Evolutionary conservation across 2,888 invertebrate species (phyloP), one percentile per base, ranked within the genome.

Genomic region (Athalia circularis): DNA sequence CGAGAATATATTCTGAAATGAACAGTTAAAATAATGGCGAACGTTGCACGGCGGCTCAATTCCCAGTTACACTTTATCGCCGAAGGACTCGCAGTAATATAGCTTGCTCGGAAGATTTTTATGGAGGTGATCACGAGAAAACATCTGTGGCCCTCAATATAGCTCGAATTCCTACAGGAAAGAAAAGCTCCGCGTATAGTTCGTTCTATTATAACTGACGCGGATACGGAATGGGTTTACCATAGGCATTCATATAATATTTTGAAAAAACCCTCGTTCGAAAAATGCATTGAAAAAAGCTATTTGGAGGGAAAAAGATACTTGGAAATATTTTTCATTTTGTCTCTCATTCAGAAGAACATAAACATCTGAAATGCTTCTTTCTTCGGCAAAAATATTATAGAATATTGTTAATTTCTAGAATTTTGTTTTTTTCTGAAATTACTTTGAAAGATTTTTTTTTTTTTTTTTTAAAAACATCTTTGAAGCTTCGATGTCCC

Each of bases 71-170:
- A 72, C 59, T 72, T 72, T 72, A 72, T 72, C 72, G 59, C 72
- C 13, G 29, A 72, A 72, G 59, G 59, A 59, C 47, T 29, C 29
- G 29, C 29, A 29, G 29, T 29, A 29, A 29, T 29, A 29, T 29
- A 29, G 29, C 29, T 29, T 29, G 59, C 65, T 78, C 80, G 79
- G 77, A 82, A 82, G 81, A 82, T 86, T 85, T 87, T 86, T 86
- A 85, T 86, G 83, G 81, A 81, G 79, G 84, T 85, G 83, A 85
- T 87, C 84, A 82, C 79, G 78, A 81, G 79, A 81, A 81, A 87
- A 87, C 86, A 87, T 85, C 87, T 87, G 86, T 83, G 85, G 77
- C 85, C 82, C 85, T 64, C 65, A 78, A 45, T n/a, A 11, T 54
- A 57, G 70, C n/a, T 7, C 5, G 15, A 3, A 15, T n/a, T 50